A percentile compares a stretch with the other conserved stretches of the same genome.
These are phyloP conservation scores for Syritta pipiens DNA, from an alignment of 2,888 invertebrate genomes.

Conservation along the genomic window DNA sequence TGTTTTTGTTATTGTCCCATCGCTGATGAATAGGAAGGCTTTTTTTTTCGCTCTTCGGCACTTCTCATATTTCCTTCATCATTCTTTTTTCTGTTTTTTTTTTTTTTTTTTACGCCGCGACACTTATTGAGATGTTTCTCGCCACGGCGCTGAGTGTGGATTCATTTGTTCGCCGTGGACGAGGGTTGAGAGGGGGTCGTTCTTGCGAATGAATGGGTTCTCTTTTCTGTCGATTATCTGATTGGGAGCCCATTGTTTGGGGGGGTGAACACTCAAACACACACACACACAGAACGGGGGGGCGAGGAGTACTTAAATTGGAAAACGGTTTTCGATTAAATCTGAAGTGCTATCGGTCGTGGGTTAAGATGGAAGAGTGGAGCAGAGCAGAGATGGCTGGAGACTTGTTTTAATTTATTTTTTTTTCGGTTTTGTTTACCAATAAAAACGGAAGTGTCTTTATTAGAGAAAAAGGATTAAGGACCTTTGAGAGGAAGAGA, in stretches of 20 bases:
- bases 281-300: background rate
- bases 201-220: slow-evolving; percentile 51
- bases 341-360: slow-evolving; percentile 33
- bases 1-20: background rate
- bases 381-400: too few species aligned
- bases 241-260: slow-evolving; percentile 59
- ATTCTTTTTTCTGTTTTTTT: slow-evolving; percentile 1
- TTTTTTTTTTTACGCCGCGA: slow-evolving; percentile 27
- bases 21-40: slow-evolving; percentile 6
- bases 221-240: slow-evolving; percentile 63
- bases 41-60: background rate
- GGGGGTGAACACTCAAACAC: slow-evolving; percentile 3
- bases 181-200: slow-evolving; percentile 11
- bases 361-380: slow-evolving; percentile 4
- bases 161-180: slow-evolving; percentile 45
- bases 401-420: background rate
- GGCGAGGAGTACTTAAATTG: slow-evolving; percentile 47
- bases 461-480: slow-evolving; percentile 5
- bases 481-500: too few species aligned
- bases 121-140: slow-evolving; percentile 63
- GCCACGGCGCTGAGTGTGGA: slow-evolving; percentile 17
- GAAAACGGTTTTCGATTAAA: slow-evolving; percentile 57
- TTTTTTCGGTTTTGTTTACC: background rate
- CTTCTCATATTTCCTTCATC: slow-evolving; percentile 35
- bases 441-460: slow-evolving; percentile 15